Evolutionary conservation across 2,113 vertebrate species (phyloP), one percentile per base, ranked within the genome.

Genomic region (Xiphias gladius): DNA sequence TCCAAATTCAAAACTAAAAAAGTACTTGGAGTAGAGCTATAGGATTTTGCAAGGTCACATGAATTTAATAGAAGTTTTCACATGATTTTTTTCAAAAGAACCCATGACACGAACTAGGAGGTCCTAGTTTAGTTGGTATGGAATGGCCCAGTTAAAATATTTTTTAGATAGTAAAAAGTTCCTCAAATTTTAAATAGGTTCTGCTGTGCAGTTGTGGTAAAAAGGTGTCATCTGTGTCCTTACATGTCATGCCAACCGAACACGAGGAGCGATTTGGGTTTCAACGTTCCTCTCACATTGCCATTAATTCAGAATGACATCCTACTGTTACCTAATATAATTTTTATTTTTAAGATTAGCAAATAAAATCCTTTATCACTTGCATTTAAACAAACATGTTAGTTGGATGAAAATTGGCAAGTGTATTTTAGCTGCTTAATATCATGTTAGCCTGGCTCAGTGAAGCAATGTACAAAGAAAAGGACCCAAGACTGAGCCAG

Each of bases 161-260:
- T 37, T 26, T 57, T 20, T 28, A 1, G 17, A 69, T 30, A 1
- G n/a, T 5, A n/a, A 57, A 55, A 43, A 22, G n/a, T 24, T 83
- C 30, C 5, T 39, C 32, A 20, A 20, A 57, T 67, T 32, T 37
- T 59, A 64, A 80, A 72, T 54, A 57, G 20, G 12, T 50, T 80
- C 32, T 73, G 50, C 26, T 48, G 6, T 5, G 24, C 30, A 72
- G 37, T 35, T 19, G 14, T 24, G n/a, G n/a, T 28, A 17, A 39
- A 13, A 20, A 50, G 37, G 50, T 70, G 26, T 2, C 1, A 14
- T 14, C 19, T 41, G 28, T 35, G 26, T 11, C 22, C 11, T 20
- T 20, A 35, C 10, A 35, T 12, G 13, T 32, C 37, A 35, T n/a
- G 26, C 41, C 62, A 74, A 19, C 5, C 30, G 50, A 67, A 74